Evolutionary conservation across 2,797 vertebrate genomes (phyloP).

Genomic region (Podarcis lilfordi): DNA sequence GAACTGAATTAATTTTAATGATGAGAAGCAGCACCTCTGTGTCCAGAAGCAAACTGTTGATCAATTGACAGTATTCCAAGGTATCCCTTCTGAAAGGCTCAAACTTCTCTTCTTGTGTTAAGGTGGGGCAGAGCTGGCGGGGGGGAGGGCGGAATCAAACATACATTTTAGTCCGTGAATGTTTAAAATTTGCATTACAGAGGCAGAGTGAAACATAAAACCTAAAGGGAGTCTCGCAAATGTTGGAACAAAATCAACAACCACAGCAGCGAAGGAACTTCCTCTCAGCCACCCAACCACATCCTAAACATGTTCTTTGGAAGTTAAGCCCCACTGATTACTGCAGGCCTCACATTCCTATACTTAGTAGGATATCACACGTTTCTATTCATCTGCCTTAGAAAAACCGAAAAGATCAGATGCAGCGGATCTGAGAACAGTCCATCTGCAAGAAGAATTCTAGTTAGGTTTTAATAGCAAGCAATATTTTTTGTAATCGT

Average conservation of each 20-base stretch:
- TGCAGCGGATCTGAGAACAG: not conserved
- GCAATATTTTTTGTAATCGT: not conserved
- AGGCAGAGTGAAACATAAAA: not conserved
- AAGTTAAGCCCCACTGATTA: not conserved
- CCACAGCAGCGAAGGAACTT: no score
- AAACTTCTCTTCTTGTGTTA: not conserved
- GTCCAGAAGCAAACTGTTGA: not conserved
- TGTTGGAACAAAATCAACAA: not conserved
- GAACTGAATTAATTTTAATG: no score
- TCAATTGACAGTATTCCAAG: not conserved
- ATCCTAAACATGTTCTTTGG: not conserved
- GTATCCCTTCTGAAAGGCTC: not conserved
- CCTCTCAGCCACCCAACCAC: not conserved
- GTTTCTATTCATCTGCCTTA: not conserved
- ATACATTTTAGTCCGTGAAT: not conserved
- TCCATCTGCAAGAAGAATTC: not conserved
- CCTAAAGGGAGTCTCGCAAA: not conserved
- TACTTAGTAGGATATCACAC: not conserved
- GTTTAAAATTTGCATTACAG: not conserved
- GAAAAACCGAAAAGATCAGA: not conserved
- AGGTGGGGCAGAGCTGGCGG: not conserved
- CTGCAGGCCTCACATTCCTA: not conserved
- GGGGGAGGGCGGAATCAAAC: not conserved
- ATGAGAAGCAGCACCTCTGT: not conserved
- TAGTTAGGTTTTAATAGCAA: not conserved